A percentile compares a stretch with the other conserved stretches of the same genome.
These are phyloP conservation scores for Typhlichthys subterraneus DNA, from an alignment of 2,797 vertebrate genomes.

Conservation along the genomic window DNA sequence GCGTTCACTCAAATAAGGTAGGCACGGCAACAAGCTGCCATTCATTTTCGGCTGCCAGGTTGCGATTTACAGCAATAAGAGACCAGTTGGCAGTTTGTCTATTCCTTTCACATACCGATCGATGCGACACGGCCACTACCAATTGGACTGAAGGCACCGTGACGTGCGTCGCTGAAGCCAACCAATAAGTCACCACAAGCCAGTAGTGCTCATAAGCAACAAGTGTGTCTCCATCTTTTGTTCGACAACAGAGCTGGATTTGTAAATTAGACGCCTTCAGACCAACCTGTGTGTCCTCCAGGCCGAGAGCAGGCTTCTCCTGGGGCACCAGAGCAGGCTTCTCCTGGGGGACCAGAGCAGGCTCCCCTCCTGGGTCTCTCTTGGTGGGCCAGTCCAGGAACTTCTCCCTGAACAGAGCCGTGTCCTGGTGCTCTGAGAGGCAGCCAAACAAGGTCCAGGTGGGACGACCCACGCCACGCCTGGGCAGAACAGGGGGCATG, in stretches of 20 bases:
- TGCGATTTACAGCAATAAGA: no score
- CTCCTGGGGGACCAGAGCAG: conserved; percentile 1
- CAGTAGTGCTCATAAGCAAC: no score
- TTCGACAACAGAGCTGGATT: background rate
- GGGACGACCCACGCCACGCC: conserved; percentile 76
- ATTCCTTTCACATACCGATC: no score
- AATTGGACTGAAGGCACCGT: no score
- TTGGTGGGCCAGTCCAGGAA: conserved; percentile 70
- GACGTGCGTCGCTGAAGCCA: no score
- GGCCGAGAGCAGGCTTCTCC: conserved; percentile 20
- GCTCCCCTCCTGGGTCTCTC: conserved; percentile 17
- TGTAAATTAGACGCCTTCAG: background rate
- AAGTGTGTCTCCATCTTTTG: no score
- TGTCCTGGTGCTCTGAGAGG: conserved; percentile 73
- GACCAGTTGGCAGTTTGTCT: no score
- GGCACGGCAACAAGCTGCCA: no score
- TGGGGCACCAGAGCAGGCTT: conserved; percentile 12
- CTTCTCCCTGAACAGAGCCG: conserved; percentile 80
- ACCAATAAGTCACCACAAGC: no score
- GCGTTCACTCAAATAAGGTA: no score
- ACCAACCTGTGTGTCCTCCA: conserved; percentile 53
- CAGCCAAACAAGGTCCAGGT: conserved; percentile 78
- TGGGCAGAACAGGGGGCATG: conserved; percentile 34
- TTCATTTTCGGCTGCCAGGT: no score
- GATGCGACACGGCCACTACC: no score